These are phyloP conservation scores for Anadara kagoshimensis DNA, from an alignment of 1,140 invertebrate species.

Conservation along the genomic window DNA sequence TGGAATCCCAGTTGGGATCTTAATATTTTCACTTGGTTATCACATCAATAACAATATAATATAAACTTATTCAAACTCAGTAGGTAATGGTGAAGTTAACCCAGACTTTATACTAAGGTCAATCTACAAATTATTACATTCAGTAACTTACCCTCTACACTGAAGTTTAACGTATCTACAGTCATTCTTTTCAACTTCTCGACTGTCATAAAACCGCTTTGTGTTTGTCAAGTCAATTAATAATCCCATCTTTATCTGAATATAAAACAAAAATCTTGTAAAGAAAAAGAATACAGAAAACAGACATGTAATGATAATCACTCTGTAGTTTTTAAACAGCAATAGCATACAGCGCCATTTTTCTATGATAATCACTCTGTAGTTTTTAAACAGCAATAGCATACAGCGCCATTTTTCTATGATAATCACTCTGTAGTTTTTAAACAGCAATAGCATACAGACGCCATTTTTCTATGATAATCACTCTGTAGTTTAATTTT, in stretches of 20 bases:
- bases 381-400: too few species aligned
- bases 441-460: too few species aligned
- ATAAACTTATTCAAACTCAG: not conserved
- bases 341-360: too few species aligned
- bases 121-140: conserved; percentile 52
- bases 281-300: conserved; percentile 14
- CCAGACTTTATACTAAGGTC: not conserved
- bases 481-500: too few species aligned
- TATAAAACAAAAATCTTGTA: conserved; percentile 21
- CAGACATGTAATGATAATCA: conserved; percentile 11
- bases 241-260: conserved; percentile 89
- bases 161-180: conserved; percentile 88
- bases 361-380: too few species aligned
- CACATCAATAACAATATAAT: too few species aligned
- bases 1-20: too few species aligned
- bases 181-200: conserved; percentile 84
- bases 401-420: too few species aligned
- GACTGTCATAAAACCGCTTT: conserved; percentile 90
- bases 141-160: conserved; percentile 85
- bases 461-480: too few species aligned
- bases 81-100: not conserved
- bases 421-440: too few species aligned
- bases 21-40: too few species aligned
- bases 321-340: too few species aligned
- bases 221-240: conserved; percentile 99